Percentiles rank a stretch among this genome's conserved stretches.
Evolutionary conservation across 1,140 invertebrate species (phyloP).

Genomic region (Anastatus disparis): DNA sequence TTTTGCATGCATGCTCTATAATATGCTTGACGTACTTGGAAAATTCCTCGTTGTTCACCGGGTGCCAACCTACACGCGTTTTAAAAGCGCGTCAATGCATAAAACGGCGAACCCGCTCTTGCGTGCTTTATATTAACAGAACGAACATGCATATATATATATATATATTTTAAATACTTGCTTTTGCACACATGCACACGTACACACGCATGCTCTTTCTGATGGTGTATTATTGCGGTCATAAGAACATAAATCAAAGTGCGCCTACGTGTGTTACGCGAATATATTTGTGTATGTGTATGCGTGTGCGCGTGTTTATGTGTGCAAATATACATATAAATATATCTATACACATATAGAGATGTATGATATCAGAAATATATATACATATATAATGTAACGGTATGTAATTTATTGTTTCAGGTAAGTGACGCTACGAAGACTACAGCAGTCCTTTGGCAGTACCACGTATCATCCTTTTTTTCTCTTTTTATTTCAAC

Average conservation of each 20-base stretch:
- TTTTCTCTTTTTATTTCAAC: too few relatives aligned
- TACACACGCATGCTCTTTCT: slow-evolving; percentile 6
- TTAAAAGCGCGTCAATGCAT: slow-evolving; percentile 11
- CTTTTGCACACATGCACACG: not conserved
- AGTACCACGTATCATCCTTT: slow-evolving; percentile 55
- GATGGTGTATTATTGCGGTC: slow-evolving; percentile 51
- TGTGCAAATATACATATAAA: not conserved
- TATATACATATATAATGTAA: slow-evolving; percentile 54
- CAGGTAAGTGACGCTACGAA: slow-evolving; percentile 65
- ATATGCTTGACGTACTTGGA: slow-evolving; percentile 43
- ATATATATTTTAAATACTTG: slow-evolving; percentile 35
- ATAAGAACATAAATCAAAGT: slow-evolving; percentile 56
- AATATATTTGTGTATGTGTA: slow-evolving; percentile 1
- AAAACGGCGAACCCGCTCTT: slow-evolving; percentile 15
- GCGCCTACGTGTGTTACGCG: slow-evolving; percentile 46
- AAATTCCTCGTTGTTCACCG: slow-evolving; percentile 48
- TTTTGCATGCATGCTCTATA: not conserved
- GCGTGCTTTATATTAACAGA: not conserved
- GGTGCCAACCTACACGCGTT: slow-evolving; percentile 48
- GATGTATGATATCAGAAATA: too few relatives aligned
- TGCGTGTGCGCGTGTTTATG: slow-evolving; percentile 2
- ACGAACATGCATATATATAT: not conserved
- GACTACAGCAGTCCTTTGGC: slow-evolving; percentile 47
- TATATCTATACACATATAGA: not conserved
- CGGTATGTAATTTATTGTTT: slow-evolving; percentile 67